Base-by-base conservation (phyloP, 2,113 vertebrate species). In the Archocentrus centrarchus region DNA sequence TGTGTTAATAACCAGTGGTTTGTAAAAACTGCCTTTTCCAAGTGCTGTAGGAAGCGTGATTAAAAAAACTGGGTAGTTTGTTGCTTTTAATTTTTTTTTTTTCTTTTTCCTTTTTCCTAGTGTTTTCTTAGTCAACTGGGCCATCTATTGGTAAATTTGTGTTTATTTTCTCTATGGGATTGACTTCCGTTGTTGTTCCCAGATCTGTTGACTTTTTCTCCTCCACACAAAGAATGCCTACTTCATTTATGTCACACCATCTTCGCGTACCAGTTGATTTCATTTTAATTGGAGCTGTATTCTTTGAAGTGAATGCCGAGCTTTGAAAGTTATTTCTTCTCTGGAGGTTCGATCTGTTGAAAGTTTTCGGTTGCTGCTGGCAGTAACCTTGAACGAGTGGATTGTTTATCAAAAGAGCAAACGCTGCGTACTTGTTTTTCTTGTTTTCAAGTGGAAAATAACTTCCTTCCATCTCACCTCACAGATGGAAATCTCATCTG, bases 291-390 rank as follows among this genome's bases (percentile, higher is more conserved):
- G 77, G 59, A 86, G 39, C 57, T 85, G 58, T 60, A 30, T 78
- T 78, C 62, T 44, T 53, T 44, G 37, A 64, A 70, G 37, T 47
- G 62, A 88, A 62, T 80, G 78, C 75, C 20, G 35, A 41, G 82
- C 81, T 85, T 88, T 37, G n/a, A 11, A 55, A 59, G 24, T 50
- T 82, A 47, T 59, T 86, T 82, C 63, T 13, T 68, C 70, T 60
- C 35, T 66, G 62, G 83, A 83, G 39, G 64, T 87, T 84, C 27
- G 41, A 88, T 84, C 88, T 87, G 86, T 88, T 80, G 86, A 87
- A 77, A 30, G 85, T 81, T 90, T 76, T 59, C 2, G 87, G 90
- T 94, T 76, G 88, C 96, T 96, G 96, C 96, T 95, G 96, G 96
- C 96, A 95, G 95, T 90, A 64, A 90, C 88, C 81, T 75, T 5